These are phyloP conservation scores for Hirudinaria manillensis DNA, from an alignment of 2,888 invertebrate genomes.

Conservation along the genomic window DNA sequence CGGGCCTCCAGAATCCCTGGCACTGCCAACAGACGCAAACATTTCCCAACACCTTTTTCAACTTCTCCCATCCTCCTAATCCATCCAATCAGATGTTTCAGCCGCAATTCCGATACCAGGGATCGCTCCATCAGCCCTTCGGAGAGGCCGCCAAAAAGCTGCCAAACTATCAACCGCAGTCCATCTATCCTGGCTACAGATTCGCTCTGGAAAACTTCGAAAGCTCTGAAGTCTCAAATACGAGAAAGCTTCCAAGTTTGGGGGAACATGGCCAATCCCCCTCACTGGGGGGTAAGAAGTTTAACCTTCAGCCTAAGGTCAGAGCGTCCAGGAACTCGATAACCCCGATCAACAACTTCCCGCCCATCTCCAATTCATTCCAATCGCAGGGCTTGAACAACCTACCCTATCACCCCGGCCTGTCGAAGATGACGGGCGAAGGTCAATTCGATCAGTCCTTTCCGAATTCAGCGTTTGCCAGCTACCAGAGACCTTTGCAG, in stretches of 20 bases:
- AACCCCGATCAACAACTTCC: not conserved
- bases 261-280: not conserved
- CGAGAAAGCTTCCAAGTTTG: not conserved
- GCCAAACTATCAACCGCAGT: not conserved
- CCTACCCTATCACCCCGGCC: not conserved
- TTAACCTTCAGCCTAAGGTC: not conserved
- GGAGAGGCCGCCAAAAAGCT: not conserved
- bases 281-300: not conserved
- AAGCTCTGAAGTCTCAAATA: not conserved
- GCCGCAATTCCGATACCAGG: not conserved
- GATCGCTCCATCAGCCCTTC: not conserved
- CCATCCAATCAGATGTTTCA: constrained; percentile 8
- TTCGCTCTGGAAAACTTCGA: not conserved
- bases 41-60: not conserved
- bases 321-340: not conserved
- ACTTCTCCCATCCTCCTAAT: not conserved
- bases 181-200: constrained; percentile 6
- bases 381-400: not conserved
- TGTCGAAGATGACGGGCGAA: not conserved
- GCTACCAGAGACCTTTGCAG: constrained; percentile 15
- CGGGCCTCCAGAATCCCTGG: not conserved
- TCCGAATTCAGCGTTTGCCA: constrained; percentile 21
- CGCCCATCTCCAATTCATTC: not conserved
- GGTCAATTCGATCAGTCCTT: constrained; percentile 5
- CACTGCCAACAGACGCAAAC: not conserved